Evolutionary conservation across 1,140 invertebrate genomes (phyloP), one percentile per base, ranked within the genome.

Genomic region (Oncopodura yosiiana): DNA sequence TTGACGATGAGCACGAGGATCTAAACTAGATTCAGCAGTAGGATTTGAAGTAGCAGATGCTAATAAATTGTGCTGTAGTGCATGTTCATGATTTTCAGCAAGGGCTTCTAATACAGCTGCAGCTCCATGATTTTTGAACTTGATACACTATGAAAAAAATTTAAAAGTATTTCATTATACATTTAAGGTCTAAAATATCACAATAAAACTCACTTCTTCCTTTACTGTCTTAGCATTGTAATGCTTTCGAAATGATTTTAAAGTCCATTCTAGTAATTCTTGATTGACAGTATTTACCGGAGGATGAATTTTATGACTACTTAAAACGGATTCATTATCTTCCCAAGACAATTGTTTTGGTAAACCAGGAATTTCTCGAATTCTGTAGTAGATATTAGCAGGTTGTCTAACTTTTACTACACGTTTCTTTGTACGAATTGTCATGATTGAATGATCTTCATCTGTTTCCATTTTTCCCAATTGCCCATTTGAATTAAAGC

Each of bases 321-420:
- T 52, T 34, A 45, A 53, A 16, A 42, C 48, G 45, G 39, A 38
- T 41, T 12, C 19, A 18, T 24, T 53, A 26, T 46, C 49, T 24
- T 53, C 41, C 2, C 23, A 21, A 11, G 36, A 57, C 0, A 50
- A 37, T 39, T 58, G 51, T 38, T 58, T 60, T 1, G 62, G 62
- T 14, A 64, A 27, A 3, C 62, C 62, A 34, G 30, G 37, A 45
- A 64, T 56, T 48, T 64, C 62, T 42, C 53, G 41, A 1, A 60
- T 42, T 23, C 53, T 49, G 29, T 53, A 61, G 29, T 64, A 57
- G 43, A 64, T 60, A 29, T 64, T 64, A 12, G 62, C 54, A 3
- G 62, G 62, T 27, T 64, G 62, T 16, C 62, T 26, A 11, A 64
- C 59, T 45, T 60, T 61, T 3, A 64, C 55, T 3, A 64, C 59